These are phyloP conservation scores for Mayetiola destructor DNA, from an alignment of 2,888 invertebrate species.

Conservation along the genomic window DNA sequence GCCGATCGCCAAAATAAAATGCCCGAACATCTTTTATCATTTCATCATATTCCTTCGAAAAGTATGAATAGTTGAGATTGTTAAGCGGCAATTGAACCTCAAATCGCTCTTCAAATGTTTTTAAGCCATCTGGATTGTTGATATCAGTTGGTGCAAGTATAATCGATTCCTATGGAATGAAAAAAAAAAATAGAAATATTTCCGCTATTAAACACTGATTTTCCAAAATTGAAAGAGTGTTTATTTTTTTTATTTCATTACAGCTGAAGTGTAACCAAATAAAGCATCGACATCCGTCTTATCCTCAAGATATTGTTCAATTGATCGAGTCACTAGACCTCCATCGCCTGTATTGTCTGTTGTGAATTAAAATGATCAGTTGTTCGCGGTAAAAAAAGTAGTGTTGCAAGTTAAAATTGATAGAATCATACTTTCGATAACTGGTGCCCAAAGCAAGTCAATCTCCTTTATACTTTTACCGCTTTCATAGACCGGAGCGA, in stretches of 20 bases:
- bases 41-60: not conserved
- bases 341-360: not conserved
- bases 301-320: not conserved
- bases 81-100: not conserved
- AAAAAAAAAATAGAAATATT: not conserved
- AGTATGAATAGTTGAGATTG: not conserved
- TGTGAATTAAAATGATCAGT: not conserved
- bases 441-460: not conserved
- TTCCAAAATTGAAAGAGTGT: not conserved
- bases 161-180: not conserved
- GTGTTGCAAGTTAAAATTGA: no score
- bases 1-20: not conserved
- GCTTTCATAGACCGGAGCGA: not conserved
- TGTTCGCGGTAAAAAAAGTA: not conserved
- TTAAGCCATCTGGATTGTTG: not conserved
- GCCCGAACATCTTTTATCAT: not conserved
- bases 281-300: not conserved
- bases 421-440: not conserved
- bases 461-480: not conserved
- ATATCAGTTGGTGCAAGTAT: not conserved
- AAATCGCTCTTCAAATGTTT: not conserved
- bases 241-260: not conserved
- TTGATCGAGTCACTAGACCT: not conserved
- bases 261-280: not conserved
- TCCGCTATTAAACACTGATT: not conserved